Percentiles rank a stretch among this genome's conserved stretches.
Evolutionary conservation across 2,888 invertebrate species (phyloP).

Genomic region (Lottia scabra): DNA sequence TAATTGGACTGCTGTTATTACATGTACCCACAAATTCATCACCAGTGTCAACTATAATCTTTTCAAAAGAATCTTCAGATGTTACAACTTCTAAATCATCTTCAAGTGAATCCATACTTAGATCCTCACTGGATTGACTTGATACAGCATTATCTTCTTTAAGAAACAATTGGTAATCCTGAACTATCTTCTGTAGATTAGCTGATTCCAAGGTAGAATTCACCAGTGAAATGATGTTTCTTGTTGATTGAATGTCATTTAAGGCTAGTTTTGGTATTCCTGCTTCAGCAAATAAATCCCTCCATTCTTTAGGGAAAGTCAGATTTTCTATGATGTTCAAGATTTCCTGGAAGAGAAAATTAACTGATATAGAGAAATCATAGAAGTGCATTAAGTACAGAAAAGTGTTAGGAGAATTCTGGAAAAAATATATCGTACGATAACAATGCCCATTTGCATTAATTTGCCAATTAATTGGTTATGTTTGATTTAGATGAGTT

Average conservation of each 20-base stretch:
- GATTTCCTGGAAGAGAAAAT: slow-evolving; percentile 49
- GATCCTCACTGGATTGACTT: not conserved
- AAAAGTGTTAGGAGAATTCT: no score
- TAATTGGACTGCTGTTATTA: not conserved
- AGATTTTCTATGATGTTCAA: slow-evolving; percentile 49
- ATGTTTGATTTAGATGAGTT: no score
- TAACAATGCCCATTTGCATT: not conserved
- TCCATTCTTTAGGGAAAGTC: slow-evolving; percentile 57
- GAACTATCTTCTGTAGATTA: not conserved
- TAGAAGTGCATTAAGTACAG: no score
- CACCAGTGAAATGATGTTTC: slow-evolving; percentile 56
- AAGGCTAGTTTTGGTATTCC: slow-evolving; percentile 51
- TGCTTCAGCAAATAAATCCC: slow-evolving; percentile 51
- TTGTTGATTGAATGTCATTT: slow-evolving; percentile 54
- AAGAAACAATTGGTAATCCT: not conserved
- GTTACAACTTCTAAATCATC: slow-evolving; percentile 11
- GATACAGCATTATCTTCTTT: not conserved
- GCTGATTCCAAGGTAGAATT: slow-evolving; percentile 42
- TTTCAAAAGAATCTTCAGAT: slow-evolving; percentile 6
- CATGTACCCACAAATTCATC: not conserved
- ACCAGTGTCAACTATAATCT: not conserved
- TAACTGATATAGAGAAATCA: no score
- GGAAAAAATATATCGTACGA: no score
- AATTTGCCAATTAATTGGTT: not conserved
- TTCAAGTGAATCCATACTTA: not conserved